Base-by-base conservation (phyloP, 2,797 vertebrate species). In the Betta splendens region DNA sequence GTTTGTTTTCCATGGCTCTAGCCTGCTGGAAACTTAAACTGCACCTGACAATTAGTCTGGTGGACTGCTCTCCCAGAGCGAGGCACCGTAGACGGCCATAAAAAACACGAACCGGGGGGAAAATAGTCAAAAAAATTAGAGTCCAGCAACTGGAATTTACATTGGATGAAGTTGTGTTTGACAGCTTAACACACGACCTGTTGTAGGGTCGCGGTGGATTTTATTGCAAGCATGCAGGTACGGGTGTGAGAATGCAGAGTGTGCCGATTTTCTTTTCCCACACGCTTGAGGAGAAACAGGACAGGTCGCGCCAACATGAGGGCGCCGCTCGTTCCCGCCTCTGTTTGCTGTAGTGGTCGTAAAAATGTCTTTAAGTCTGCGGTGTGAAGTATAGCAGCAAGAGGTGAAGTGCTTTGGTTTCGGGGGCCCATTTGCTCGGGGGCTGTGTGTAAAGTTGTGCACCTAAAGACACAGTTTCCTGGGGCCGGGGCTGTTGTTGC, bases 311-410 rank as follows among this genome's bases (percentile, higher is more conserved):
- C 71, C 68, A 69, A 72, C 50, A 36, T 77, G 85, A 72, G 79
- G 77, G 50, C 48, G 64, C 66, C 21, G 50, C 63, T 79, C 58
- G 22, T 63, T 69, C 50, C 63, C 75, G 75, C 66, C 75, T 68
- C 64, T 83, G 71, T 87, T 85, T 87, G 73, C 76, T 40, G 58
- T 75, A 36, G 69, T 64, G 5, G 64, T 64, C n/a, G 72, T 89
- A 84, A 89, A 90, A 88, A 74, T 5, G 65, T 85, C 64, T 85
- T 84, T 75, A 72, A 63, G 54, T 45, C 76, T 28, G 59, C 25
- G 15, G 76, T 61, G 84, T 87, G 85, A 89, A 86, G 78, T 79
- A 11, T 63, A 55, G 51, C 81, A 80, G 76, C 69, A 71, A 77
- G 75, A 73, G 78, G 84, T 59, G 77, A 86, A 85, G 78, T 77